Base-by-base conservation (phyloP, 2,888 invertebrate species). In the Acrocyrtus sp. region DNA sequence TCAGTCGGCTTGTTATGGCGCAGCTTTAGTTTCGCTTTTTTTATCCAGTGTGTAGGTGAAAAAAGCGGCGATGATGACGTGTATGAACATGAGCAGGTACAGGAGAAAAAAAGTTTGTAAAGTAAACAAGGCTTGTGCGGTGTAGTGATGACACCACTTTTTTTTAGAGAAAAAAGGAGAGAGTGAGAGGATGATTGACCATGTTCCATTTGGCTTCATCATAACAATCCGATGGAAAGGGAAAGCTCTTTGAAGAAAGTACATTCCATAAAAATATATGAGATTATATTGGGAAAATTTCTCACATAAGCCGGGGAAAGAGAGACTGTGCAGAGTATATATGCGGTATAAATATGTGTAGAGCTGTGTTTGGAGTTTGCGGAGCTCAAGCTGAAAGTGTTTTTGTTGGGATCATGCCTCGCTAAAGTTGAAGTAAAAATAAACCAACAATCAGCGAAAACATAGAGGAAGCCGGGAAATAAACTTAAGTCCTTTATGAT, bases 401-500 rank as follows among this genome's bases (percentile, higher is more conserved):
- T 34, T 34, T 34, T 34, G 34, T 34, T 34, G 5, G 34, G 34
- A 34, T n/a, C 34, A 12, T 34, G 34, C 6, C 34, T 34, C 34
- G n/a, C n/a, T n/a, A n/a, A n/a, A n/a, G n/a, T n/a, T n/a, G n/a
- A 34, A 34, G 6, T 34, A 34, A 34, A 34, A 34, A 34, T 34
- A 34, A 8, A 34, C 34, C 34, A 34, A 34, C 34, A 34, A 34
- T 34, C 34, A 21, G 48, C 45, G 21, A 21, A 21, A 48, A 48
- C 2, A 21, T 19, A 48, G 21, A n/a, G 48, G 17, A 48, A 48
- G 21, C n/a, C 3, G 34, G 51, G 47, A 61, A 68, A 68, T 58
- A 60, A 61, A 61, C 61, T 69, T 61, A 39, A 54, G 62, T 48
- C 69, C 61, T 69, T 69, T 69, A 68, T 62, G 69, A 62, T 41